Evolutionary conservation across 2,888 invertebrate genomes (phyloP).

Genomic region (Dendrolimus houi): DNA sequence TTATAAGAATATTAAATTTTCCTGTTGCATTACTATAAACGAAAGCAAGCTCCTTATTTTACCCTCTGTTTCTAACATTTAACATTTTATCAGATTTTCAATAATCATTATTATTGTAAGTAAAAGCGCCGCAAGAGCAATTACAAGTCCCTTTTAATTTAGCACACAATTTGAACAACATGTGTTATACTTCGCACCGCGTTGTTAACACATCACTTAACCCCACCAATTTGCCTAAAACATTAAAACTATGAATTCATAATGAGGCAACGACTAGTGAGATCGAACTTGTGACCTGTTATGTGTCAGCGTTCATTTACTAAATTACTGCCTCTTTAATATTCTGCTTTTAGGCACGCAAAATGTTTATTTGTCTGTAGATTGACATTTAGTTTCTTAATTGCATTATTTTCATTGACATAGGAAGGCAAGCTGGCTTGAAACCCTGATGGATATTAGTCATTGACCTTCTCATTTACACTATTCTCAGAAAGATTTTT

Average conservation of each 20-base stretch:
- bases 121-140: too few relatives aligned
- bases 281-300: not conserved
- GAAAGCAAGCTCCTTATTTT: too few relatives aligned
- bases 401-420: too few relatives aligned
- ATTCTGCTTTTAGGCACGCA: not conserved
- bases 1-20: too few relatives aligned
- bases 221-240: not conserved
- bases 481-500: too few relatives aligned
- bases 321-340: not conserved
- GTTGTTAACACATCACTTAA: conserved; percentile 1
- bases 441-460: too few relatives aligned
- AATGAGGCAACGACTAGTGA: not conserved
- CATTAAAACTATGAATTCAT: not conserved
- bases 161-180: not conserved
- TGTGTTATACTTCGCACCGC: not conserved
- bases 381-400: too few relatives aligned
- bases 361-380: not conserved
- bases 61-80: not conserved
- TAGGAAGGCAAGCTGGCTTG: too few relatives aligned
- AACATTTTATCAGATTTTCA: not conserved
- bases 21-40: too few relatives aligned
- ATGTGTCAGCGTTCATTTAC: not conserved
- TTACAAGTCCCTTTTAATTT: not conserved
- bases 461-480: too few relatives aligned
- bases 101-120: too few relatives aligned